Percentiles rank a stretch among this genome's conserved stretches.
phyloP scores from a whole-genome alignment of 2,888 invertebrate genomes.

The Mesochorus sp. region DNA sequence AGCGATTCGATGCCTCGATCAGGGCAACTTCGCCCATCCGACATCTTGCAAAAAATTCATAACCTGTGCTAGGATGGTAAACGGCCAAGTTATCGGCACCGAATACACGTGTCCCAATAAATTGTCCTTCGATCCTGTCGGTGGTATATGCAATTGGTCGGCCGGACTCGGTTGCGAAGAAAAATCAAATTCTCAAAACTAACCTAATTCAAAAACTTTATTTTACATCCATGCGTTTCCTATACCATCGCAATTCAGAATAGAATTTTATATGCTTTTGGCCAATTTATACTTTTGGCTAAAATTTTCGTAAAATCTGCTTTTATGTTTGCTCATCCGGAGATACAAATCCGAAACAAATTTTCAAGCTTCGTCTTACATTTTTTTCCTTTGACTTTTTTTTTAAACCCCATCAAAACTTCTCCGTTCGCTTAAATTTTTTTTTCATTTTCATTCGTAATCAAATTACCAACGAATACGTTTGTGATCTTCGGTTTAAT shows the following conservation, averaged over 20 bases:
- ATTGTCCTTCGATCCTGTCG: constrained; percentile 93
- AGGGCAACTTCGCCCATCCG: constrained; percentile 96
- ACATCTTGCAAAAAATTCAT: constrained; percentile 95
- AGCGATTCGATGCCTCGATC: constrained; percentile 92
- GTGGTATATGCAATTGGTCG: constrained; percentile 95
- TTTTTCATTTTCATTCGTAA: too few species aligned
- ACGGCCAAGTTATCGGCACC: constrained; percentile 90
- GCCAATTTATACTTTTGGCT: too few species aligned
- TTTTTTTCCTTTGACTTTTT: too few species aligned
- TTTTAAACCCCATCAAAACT: too few species aligned
- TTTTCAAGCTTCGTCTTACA: too few species aligned
- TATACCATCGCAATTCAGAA: not conserved
- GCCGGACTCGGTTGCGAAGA: constrained; percentile 91
- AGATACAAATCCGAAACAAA: too few species aligned
- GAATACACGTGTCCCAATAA: constrained; percentile 94
- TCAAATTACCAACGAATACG: too few species aligned
- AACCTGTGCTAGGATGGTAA: constrained; percentile 93
- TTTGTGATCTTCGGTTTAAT: too few species aligned
- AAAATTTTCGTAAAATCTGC: too few species aligned
- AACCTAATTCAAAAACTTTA: not conserved
- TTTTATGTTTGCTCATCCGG: too few species aligned
- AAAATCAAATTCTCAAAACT: constrained; percentile 22
- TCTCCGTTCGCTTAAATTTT: too few species aligned
- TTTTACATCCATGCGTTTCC: not conserved
- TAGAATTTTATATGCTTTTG: too few species aligned